A percentile compares a stretch with the other conserved stretches of the same genome.
phyloP scores from a whole-genome alignment of 2,113 vertebrate genomes.

The Columbina picui region DNA sequence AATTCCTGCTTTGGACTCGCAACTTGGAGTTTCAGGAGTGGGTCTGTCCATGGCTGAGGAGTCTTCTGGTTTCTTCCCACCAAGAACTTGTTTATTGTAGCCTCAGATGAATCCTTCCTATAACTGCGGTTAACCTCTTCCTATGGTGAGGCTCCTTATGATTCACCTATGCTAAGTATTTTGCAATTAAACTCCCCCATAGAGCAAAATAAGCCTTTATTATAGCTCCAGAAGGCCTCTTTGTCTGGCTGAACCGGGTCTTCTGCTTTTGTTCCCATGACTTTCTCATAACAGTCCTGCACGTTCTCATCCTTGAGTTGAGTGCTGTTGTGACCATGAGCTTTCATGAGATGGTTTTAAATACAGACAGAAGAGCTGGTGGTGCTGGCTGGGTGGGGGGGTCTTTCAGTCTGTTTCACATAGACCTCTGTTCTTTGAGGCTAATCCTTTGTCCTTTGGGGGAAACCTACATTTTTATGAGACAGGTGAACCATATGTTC shows the following conservation, averaged over 20 bases:
- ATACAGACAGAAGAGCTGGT: not conserved
- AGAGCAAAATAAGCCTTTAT: constrained; percentile 58
- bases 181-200: constrained; percentile 64
- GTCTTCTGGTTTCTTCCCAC: constrained; percentile 32
- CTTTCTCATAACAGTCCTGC: not conserved
- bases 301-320: not conserved
- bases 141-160: constrained; percentile 58
- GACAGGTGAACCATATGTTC: not conserved
- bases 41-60: not conserved
- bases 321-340: not conserved
- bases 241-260: constrained; percentile 60
- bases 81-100: constrained; percentile 43
- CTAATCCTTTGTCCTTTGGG: not conserved
- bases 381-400: not conserved
- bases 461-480: not conserved
- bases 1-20: not conserved
- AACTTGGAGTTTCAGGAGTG: not conserved
- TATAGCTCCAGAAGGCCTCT: constrained; percentile 38
- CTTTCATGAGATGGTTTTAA: constrained; percentile 8
- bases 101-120: constrained; percentile 56
- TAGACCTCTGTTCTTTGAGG: not conserved
- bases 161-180: constrained; percentile 66
- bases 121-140: constrained; percentile 69
- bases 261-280: constrained; percentile 59
- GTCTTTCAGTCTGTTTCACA: not conserved